Evolutionary conservation across 2,113 vertebrate genomes (phyloP), one percentile per base, ranked within the genome.

Genomic region (Oncorhynchus kisutch): DNA sequence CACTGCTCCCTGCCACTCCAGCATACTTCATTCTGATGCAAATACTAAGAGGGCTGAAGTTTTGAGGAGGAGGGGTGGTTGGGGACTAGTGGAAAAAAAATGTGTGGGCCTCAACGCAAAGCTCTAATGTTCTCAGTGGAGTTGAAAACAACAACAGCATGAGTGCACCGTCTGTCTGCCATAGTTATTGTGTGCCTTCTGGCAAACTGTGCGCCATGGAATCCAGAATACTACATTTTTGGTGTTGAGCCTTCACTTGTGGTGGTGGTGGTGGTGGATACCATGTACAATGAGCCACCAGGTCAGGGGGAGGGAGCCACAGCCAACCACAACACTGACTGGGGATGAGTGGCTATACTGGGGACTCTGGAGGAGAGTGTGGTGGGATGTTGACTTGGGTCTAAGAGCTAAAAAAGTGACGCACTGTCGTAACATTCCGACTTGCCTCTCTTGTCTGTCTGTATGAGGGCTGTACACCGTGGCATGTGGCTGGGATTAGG

Each of bases 401-500:
- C 18, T 78, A 13, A 16, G n/a, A 60, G 76, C 34, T 45, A 22
- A 45, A 70, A 59, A 65, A 69, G 64, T 29, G 22, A 77, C 73
- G 74, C 74, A 82, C 80, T 67, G 71, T 78, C 31, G 75, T 80
- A 78, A 70, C 39, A 66, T 76, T 49, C 66, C 16, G 75, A 71
- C 78, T 81, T 72, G 71, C 71, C 74, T 80, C 66, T 74, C 45
- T 54, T 70, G 59, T 62, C 59, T 62, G 85, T 72, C 71, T 78
- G 78, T 71, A 74, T 79, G 79, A 22, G 77, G 77, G 70, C 82
- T 62, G 85, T 87, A 86, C 81, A 85, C 49, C 82, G 77, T 84
- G 88, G 87, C 93, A 94, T 94, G 92, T 91, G 92, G 91, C 91
- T 91, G 82, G 91, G 92, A 93, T 94, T 94, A 94, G 81, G 73